phyloP scores from a whole-genome alignment of 2,113 vertebrate genomes.

The Actinemys pallida region DNA sequence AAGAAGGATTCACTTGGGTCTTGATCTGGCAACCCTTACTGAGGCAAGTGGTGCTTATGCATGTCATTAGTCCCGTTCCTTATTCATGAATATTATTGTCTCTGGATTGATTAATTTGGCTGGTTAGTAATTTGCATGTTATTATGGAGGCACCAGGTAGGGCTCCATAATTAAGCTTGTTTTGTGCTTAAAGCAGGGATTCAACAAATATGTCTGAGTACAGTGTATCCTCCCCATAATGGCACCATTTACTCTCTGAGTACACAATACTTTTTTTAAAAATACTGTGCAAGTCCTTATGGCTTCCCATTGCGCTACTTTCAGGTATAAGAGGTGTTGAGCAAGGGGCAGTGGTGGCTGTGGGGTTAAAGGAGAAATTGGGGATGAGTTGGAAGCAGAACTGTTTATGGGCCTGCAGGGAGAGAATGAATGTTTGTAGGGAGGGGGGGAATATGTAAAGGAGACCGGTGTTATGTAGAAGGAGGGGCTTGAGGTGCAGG shows the following conservation, averaged over 20 bases:
- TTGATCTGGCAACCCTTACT: not conserved
- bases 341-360: not conserved
- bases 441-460: not conserved
- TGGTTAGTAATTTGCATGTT: not conserved
- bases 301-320: not conserved
- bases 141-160: not conserved
- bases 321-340: not conserved
- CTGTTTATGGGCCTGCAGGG: not conserved
- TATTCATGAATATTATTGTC: not conserved
- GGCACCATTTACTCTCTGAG: not conserved
- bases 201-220: not conserved
- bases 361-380: not conserved
- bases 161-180: not conserved
- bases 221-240: not conserved
- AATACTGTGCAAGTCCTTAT: not conserved
- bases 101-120: not conserved
- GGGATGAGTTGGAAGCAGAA: not conserved
- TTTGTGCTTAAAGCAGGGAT: not conserved
- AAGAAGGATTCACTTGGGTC: not conserved
- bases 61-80: not conserved
- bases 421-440: not conserved
- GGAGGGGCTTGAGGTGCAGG: not conserved
- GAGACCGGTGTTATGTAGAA: too few species aligned
- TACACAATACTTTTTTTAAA: not conserved
- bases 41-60: not conserved